These are phyloP conservation scores for Diogma glabrata DNA, from an alignment of 2,888 invertebrate genomes.

Conservation along the genomic window DNA sequence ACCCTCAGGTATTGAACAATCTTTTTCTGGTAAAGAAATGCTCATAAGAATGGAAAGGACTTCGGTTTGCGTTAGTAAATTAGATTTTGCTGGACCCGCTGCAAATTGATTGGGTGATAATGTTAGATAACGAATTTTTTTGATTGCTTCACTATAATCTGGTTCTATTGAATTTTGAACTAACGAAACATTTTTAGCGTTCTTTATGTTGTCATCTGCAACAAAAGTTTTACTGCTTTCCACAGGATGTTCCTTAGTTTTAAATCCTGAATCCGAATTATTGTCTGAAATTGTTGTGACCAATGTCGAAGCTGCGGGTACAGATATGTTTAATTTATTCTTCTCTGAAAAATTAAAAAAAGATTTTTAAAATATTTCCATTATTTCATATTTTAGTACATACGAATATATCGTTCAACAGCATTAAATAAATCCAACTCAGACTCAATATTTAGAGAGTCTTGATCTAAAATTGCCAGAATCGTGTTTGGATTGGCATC, in stretches of 20 bases:
- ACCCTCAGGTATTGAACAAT: constrained; percentile 59
- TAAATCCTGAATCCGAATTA: no score
- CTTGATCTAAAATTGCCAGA: constrained; percentile 61
- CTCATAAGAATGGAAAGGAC: constrained; percentile 73
- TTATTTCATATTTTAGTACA: constrained; percentile 35
- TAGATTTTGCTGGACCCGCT: constrained; percentile 65
- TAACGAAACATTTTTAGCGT: not conserved
- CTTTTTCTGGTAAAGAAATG: constrained; percentile 59
- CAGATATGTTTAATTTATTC: no score
- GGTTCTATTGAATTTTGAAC: no score
- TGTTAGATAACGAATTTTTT: constrained; percentile 69
- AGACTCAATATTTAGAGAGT: constrained; percentile 58
- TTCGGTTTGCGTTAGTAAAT: constrained; percentile 62
- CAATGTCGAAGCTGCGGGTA: no score
- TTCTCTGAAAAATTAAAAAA: no score
- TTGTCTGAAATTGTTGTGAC: no score
- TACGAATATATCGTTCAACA: constrained; percentile 50
- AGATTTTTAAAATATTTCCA: no score
- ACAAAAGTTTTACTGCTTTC: no score
- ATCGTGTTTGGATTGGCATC: constrained; percentile 66
- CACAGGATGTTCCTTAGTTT: no score
- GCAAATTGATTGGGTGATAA: constrained; percentile 73
- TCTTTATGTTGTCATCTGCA: not conserved
- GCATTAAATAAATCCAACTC: constrained; percentile 70
- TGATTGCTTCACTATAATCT: constrained; percentile 47